Conservation (phyloP, 2,888 invertebrate species). For the Dicycla oo region DNA sequence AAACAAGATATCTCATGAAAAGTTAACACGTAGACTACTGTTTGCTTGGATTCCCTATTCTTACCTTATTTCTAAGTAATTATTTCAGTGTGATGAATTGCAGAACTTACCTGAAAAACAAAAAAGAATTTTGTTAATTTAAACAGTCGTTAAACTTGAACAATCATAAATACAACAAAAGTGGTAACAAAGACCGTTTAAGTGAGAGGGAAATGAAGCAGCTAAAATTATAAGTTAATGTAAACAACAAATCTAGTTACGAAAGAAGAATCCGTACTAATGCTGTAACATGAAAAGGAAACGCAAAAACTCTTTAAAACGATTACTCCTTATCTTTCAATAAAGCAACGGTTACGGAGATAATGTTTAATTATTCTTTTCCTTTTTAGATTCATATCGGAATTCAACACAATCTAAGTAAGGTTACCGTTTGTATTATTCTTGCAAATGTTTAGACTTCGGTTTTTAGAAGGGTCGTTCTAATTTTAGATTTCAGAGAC, state of each 20-base stretch:
- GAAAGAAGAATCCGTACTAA: neutral
- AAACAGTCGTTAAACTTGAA: neutral
- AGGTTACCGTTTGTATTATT: conserved; percentile 24
- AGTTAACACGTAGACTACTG: neutral
- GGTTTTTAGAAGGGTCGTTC: conserved; percentile 27
- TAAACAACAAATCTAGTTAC: neutral
- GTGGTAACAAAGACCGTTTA: neutral
- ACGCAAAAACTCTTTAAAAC: conserved; percentile 18
- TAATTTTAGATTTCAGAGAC: conserved; percentile 21
- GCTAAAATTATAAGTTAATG: neutral
- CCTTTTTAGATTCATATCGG: conserved; percentile 42
- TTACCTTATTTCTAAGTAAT: conserved; percentile 35
- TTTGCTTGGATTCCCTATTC: neutral
- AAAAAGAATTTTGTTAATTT: conserved; percentile 23
- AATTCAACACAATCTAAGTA: conserved; percentile 31
- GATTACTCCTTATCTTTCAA: conserved; percentile 43
- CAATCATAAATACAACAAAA: neutral
- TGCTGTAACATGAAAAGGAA: conserved; percentile 1
- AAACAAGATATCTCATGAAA: neutral
- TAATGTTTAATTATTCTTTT: conserved; percentile 54
- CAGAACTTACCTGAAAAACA: conserved; percentile 60
- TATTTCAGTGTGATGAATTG: neutral
- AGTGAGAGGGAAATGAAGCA: neutral
- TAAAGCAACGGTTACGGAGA: conserved; percentile 31
- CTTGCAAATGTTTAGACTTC: conserved; percentile 24